phyloP scores from a whole-genome alignment of 2,113 vertebrate genomes.

The Illadopsis cleaveri region DNA sequence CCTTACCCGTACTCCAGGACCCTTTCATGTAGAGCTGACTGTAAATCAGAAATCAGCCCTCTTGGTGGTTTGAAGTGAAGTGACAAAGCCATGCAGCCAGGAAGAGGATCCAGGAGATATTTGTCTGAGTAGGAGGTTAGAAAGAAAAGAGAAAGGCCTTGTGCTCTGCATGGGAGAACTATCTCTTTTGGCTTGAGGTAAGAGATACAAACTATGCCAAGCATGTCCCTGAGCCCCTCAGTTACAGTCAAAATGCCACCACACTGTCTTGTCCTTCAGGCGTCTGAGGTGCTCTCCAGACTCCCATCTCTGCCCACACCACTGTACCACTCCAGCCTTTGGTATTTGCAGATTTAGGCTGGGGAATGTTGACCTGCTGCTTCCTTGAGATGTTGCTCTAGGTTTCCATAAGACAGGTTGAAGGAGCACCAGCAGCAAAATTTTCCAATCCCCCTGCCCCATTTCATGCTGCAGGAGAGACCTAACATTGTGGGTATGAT shows the following conservation, averaged over 20 bases:
- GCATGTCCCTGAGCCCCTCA: neutral
- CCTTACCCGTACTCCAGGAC: neutral
- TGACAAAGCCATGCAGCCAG: neutral
- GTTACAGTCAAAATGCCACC: neutral
- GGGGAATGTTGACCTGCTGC: neutral
- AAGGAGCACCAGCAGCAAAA: neutral
- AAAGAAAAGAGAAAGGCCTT: neutral
- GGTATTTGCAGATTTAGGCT: fast-evolving
- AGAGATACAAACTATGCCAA: neutral
- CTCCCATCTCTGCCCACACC: neutral
- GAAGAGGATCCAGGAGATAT: neutral
- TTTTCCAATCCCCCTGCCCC: neutral
- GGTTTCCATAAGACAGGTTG: neutral
- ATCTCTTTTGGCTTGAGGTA: neutral
- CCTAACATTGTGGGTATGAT: fast-evolving
- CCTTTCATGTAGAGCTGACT: neutral
- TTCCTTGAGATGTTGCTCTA: neutral
- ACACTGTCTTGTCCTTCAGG: neutral
- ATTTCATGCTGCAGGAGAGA: neutral
- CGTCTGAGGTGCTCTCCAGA: neutral
- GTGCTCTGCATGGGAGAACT: neutral
- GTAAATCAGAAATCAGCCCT: neutral
- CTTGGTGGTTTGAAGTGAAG: neutral
- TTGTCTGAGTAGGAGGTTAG: neutral
- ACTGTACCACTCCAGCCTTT: neutral